Conservation (phyloP, 2,797 vertebrate species). For the Anabas testudineus region DNA sequence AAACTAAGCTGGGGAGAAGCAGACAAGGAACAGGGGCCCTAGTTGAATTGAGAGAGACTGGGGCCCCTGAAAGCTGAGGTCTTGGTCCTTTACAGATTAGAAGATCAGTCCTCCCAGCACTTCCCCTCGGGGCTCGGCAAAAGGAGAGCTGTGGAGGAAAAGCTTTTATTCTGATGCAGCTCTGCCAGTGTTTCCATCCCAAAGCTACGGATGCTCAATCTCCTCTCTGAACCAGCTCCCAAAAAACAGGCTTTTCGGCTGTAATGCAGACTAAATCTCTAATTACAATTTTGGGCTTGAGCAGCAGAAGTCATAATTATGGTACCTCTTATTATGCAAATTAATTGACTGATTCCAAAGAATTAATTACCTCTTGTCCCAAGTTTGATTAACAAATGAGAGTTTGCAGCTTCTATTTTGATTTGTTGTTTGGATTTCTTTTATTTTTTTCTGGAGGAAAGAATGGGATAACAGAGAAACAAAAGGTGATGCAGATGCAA, state of each 20-base stretch:
- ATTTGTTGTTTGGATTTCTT: slow-evolving; percentile 72
- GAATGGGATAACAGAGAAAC: slow-evolving; percentile 64
- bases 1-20: slow-evolving; percentile 42
- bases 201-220: slow-evolving; percentile 73
- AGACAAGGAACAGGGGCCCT: slow-evolving; percentile 44
- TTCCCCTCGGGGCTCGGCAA: slow-evolving; percentile 70
- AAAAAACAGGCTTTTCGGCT: slow-evolving; percentile 79
- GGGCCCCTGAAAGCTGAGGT: slow-evolving; percentile 69
- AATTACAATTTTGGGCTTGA: slow-evolving; percentile 86
- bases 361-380: slow-evolving; percentile 86
- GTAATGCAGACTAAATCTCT: slow-evolving; percentile 84
- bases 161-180: slow-evolving; percentile 71
- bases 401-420: slow-evolving; percentile 79
- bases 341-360: slow-evolving; percentile 85
- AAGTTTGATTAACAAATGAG: slow-evolving; percentile 87
- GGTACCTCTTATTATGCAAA: slow-evolving; percentile 87
- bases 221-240: slow-evolving; percentile 73
- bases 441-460: slow-evolving; percentile 41
- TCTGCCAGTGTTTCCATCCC: slow-evolving; percentile 77
- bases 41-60: slow-evolving; percentile 57
- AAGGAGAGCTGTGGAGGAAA: slow-evolving; percentile 62
- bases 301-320: slow-evolving; percentile 87
- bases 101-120: slow-evolving; percentile 77
- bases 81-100: slow-evolving; percentile 84
- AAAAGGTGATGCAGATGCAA: slow-evolving; percentile 66